Base-by-base conservation (phyloP, 2,888 invertebrate genomes). In the Latrodectus elegans region DNA sequence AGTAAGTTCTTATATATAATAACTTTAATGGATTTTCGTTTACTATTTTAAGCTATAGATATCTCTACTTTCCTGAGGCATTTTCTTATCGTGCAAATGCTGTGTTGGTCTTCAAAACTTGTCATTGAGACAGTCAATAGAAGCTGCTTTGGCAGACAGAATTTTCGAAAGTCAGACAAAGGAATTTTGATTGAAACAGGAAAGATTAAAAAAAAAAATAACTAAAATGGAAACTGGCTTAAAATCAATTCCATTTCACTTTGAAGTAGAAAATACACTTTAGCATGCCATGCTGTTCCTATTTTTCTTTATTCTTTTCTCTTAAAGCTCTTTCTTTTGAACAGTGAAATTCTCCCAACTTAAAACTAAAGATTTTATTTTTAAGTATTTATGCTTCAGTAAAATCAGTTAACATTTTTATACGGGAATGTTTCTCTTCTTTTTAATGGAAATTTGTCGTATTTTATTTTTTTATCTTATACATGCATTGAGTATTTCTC, bases 181-280 rank as follows among this genome's bases (percentile, higher is more conserved):
- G 55, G 55, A 15, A 79, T 79, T 75, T 79, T 55, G 79, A 79
- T 71, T 79, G 79, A 79, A 70, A 79, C 55, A 60, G 70, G 70
- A 79, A 60, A 65, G 55, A 53, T 71, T 70, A 55, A 79, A 71
- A 22, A 71, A 22, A 53, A 79, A 53, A 38, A 71, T 71, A 67
- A 76, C 17, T 15, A 60, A 60, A 22, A 52, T 15, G 11, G 52
- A 72, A 52, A 38, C 15, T 26, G 38, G 26, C 38, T 53, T 52
- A 53, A 51, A 65, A 80, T 80, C 72, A 51, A 80, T 80, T 80
- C 51, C 55, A 53, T 8, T 71, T 17, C 55, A 38, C 17, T 79
- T 71, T 65, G 55, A 60, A 55, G 60, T 74, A 14, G 55, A 55
- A 72, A 80, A 80, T 72, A 64, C 60, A 64, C 70, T 71, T 72